Evolutionary conservation across 1,140 invertebrate species (phyloP).

Genomic region (Whitmania pigra): DNA sequence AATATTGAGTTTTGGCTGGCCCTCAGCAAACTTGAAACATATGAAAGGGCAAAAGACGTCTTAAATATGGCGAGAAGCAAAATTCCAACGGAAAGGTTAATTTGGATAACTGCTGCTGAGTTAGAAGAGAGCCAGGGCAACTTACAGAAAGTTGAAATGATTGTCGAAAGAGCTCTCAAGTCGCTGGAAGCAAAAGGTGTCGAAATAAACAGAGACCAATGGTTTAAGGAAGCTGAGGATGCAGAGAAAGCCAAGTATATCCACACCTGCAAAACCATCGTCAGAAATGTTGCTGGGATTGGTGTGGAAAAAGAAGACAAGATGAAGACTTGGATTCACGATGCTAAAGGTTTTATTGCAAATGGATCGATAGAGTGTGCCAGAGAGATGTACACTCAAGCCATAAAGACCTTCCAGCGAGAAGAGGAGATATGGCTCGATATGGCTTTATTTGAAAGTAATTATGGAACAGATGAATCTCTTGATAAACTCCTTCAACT

Average conservation of each 20-base stretch:
- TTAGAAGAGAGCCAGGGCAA: conserved; percentile 94
- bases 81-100: conserved; percentile 94
- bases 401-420: conserved; percentile 77
- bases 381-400: conserved; percentile 82
- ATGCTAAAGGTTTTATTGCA: conserved; percentile 81
- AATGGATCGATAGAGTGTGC: conserved; percentile 90
- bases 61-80: conserved; percentile 96
- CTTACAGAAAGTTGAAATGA: conserved; percentile 86
- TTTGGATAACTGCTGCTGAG: conserved; percentile 73
- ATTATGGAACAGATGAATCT: conserved; percentile 74
- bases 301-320: conserved; percentile 93
- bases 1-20: conserved; percentile 76
- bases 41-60: conserved; percentile 85
- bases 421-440: conserved; percentile 97
- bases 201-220: conserved; percentile 94
- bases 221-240: conserved; percentile 97
- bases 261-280: conserved; percentile 82
- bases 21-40: conserved; percentile 82
- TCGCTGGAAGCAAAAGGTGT: conserved; percentile 88
- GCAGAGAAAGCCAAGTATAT: conserved; percentile 87
- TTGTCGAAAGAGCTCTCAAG: conserved; percentile 82
- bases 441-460: conserved; percentile 92
- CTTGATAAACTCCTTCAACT: conserved; percentile 78
- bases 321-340: conserved; percentile 98
- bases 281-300: conserved; percentile 71